Evolutionary conservation across 2,888 invertebrate species (phyloP).

Genomic region (Pandemis corylana): DNA sequence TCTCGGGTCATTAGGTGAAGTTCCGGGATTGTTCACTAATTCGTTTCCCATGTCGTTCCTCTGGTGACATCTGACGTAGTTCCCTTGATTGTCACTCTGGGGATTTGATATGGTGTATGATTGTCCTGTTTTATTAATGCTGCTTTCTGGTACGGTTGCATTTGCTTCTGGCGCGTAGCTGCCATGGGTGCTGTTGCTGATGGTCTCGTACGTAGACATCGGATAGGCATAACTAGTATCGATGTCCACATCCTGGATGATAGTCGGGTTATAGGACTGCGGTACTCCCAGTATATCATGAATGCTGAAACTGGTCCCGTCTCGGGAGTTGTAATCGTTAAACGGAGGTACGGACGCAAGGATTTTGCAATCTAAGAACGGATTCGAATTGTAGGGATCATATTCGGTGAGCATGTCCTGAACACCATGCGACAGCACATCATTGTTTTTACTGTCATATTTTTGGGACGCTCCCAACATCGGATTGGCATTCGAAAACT

Average conservation of each 20-base stretch:
- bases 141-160: conserved; percentile 63
- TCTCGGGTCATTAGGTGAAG: conserved; percentile 66
- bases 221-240: conserved; percentile 73
- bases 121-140: conserved; percentile 58
- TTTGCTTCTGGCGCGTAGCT: conserved; percentile 68
- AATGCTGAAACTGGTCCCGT: conserved; percentile 79
- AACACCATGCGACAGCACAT: conserved; percentile 72
- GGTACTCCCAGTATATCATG: conserved; percentile 80
- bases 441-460: conserved; percentile 55
- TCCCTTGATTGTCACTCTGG: conserved; percentile 61
- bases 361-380: conserved; percentile 66
- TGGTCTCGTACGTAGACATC: conserved; percentile 71
- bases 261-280: conserved; percentile 64
- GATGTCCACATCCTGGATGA: conserved; percentile 58
- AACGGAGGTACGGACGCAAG: conserved; percentile 65
- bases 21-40: conserved; percentile 65
- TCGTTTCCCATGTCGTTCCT: conserved; percentile 61
- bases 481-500: conserved; percentile 60
- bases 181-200: conserved; percentile 73
- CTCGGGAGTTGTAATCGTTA: conserved; percentile 79
- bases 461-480: conserved; percentile 51
- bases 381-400: conserved; percentile 56
- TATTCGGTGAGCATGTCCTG: conserved; percentile 75
- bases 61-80: conserved; percentile 67
- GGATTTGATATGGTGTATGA: conserved; percentile 55